Conservation (phyloP, 1,140 invertebrate species). For the Oncopodura yosiiana region DNA sequence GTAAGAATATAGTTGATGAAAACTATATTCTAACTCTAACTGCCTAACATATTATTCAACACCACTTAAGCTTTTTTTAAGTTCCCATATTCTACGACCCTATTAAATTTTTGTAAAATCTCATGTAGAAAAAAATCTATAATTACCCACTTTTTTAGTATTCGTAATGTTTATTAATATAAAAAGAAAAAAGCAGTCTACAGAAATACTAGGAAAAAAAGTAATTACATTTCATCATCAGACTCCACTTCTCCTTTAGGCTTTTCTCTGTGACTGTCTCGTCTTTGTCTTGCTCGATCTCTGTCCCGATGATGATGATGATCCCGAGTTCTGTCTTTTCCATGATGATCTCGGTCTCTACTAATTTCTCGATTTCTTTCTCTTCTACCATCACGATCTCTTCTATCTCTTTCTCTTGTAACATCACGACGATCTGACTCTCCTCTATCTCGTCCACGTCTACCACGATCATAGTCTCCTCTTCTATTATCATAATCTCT, state of each 20-base stretch:
- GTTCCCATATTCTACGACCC: background rate
- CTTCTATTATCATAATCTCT: background rate
- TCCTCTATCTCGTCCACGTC: conserved; percentile 41
- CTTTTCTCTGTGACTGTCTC: conserved; percentile 2
- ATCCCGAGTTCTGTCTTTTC: conserved; percentile 1
- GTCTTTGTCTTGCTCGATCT: conserved; percentile 45
- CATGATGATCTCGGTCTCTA: background rate
- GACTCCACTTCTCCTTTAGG: conserved; percentile 6
- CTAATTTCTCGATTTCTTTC: conserved; percentile 15
- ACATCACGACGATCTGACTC: conserved; percentile 1
- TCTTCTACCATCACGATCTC: conserved; percentile 30
- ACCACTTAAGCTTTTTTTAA: background rate
- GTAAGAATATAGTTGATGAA: too few species aligned
- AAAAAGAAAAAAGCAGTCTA: too few species aligned
- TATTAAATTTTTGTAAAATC: background rate
- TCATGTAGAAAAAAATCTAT: background rate
- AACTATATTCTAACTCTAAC: too few species aligned
- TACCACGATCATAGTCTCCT: conserved; percentile 38
- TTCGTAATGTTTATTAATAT: background rate
- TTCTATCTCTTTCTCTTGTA: conserved; percentile 29
- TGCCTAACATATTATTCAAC: background rate
- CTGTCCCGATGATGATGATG: conserved; percentile 37
- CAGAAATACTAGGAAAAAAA: conserved; percentile 4
- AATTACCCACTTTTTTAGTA: background rate
- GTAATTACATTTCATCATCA: conserved; percentile 26